phyloP scores from a whole-genome alignment of 2,888 invertebrate species.

The Caenorhabditis sulstoni region DNA sequence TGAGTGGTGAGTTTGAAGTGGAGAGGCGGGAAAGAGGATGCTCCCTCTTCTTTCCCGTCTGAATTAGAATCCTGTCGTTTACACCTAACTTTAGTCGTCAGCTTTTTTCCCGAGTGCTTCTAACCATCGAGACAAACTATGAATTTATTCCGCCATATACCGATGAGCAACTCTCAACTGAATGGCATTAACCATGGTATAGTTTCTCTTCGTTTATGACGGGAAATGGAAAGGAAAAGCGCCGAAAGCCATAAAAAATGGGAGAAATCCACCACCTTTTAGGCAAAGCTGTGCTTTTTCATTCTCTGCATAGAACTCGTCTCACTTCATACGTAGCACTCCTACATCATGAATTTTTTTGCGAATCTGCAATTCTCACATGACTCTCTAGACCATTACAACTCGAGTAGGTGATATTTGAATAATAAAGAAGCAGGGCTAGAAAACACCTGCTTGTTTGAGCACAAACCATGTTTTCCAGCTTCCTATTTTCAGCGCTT shows the following conservation, averaged over 20 bases:
- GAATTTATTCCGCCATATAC: conserved; percentile 79
- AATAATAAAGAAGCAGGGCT: background rate
- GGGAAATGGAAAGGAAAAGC: conserved; percentile 8
- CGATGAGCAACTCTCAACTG: conserved; percentile 72
- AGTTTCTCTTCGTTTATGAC: conserved; percentile 26
- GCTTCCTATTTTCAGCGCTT: conserved; percentile 72
- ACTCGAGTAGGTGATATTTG: conserved; percentile 46
- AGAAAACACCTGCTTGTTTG: no score
- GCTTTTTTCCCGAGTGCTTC: background rate
- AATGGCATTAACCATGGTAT: conserved; percentile 77
- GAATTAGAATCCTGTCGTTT: no score
- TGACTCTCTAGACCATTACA: conserved; percentile 24
- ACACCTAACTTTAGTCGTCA: no score
- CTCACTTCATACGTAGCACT: background rate
- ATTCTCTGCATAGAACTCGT: background rate
- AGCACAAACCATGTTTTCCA: conserved; percentile 6
- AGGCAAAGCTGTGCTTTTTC: background rate
- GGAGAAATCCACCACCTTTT: background rate
- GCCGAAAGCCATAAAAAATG: background rate
- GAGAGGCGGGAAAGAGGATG: background rate
- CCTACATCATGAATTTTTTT: conserved; percentile 51
- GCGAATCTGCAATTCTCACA: conserved; percentile 25
- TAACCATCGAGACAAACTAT: conserved; percentile 17
- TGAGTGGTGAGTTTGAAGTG: conserved; percentile 68
- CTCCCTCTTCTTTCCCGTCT: background rate